A percentile compares a stretch with the other conserved stretches of the same genome.
These are phyloP conservation scores for Psittacula derbiana DNA, from an alignment of 2,797 vertebrate genomes.

Conservation along the genomic window DNA sequence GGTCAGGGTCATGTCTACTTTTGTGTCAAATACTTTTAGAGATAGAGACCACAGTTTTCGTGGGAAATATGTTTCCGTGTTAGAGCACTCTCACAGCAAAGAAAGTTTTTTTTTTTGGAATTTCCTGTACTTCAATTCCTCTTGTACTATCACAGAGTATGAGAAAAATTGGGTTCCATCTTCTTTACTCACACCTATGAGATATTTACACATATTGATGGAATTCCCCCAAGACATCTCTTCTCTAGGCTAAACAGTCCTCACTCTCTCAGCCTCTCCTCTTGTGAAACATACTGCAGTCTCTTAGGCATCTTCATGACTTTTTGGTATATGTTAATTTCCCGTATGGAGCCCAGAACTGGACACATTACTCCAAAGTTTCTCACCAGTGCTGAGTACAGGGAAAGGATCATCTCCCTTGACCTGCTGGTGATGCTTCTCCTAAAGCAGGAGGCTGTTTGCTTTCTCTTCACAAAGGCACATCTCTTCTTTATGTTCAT, in stretches of 20 bases:
- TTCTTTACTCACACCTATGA: neutral
- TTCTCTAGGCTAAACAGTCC: neutral
- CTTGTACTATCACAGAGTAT: neutral
- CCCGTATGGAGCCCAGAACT: neutral
- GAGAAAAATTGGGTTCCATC: neutral
- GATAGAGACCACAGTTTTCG: neutral
- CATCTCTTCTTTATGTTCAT: neutral
- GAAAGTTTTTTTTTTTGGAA: neutral
- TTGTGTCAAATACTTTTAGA: neutral
- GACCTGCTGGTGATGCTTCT: neutral
- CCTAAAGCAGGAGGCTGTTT: neutral
- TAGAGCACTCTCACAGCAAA: neutral
- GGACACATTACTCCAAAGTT: neutral
- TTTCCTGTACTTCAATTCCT: neutral
- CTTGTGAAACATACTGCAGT: neutral
- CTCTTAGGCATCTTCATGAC: neutral
- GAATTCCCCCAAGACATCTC: neutral
- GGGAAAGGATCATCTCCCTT: neutral
- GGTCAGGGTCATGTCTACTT: neutral
- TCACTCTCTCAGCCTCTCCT: neutral
- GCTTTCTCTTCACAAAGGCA: neutral
- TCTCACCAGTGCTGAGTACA: neutral
- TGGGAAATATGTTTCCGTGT: neutral
- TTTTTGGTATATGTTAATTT: neutral
- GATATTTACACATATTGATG: neutral